A percentile compares a stretch with the other conserved stretches of the same genome.
phyloP scores from a whole-genome alignment of 1,140 invertebrate genomes.

The Tetramorium simillimum region DNA sequence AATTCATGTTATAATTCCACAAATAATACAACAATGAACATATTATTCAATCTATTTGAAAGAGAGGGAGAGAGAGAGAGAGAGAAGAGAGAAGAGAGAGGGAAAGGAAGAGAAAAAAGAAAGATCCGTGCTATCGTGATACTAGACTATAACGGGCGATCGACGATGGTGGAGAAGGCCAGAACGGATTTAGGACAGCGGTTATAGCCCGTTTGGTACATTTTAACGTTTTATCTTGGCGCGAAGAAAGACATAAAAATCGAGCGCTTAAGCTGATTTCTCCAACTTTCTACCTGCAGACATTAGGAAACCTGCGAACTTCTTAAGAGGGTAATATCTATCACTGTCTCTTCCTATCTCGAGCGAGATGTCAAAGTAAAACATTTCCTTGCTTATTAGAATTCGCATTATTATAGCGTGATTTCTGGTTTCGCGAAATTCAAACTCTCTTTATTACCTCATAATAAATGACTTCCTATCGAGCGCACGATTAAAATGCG shows the following conservation, averaged over 20 bases:
- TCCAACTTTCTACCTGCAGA: slow-evolving; percentile 27
- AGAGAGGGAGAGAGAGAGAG: background rate
- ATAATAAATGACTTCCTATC: background rate
- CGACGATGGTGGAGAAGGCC: slow-evolving; percentile 7
- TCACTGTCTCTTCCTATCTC: background rate
- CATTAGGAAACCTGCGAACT: background rate
- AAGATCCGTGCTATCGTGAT: background rate
- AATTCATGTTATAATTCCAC: background rate
- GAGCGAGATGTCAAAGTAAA: background rate
- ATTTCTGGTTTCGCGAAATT: background rate
- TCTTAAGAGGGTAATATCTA: slow-evolving; percentile 28
- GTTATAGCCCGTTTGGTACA: slow-evolving; percentile 16
- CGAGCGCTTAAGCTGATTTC: slow-evolving; percentile 35
- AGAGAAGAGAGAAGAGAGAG: background rate
- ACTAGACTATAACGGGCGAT: slow-evolving; percentile 21
- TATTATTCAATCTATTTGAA: background rate
- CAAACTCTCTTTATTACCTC: background rate
- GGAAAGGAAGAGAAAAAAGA: background rate
- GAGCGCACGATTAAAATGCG: background rate
- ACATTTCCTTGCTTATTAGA: background rate
- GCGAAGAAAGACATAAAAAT: slow-evolving; percentile 27
- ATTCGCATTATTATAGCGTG: background rate
- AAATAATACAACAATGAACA: slow-evolving; percentile 10
- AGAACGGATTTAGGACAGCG: slow-evolving; percentile 21
- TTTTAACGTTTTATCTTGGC: slow-evolving; percentile 34